Evolutionary conservation across 2,113 vertebrate genomes (phyloP).

Genomic region (Zapornia atra): DNA sequence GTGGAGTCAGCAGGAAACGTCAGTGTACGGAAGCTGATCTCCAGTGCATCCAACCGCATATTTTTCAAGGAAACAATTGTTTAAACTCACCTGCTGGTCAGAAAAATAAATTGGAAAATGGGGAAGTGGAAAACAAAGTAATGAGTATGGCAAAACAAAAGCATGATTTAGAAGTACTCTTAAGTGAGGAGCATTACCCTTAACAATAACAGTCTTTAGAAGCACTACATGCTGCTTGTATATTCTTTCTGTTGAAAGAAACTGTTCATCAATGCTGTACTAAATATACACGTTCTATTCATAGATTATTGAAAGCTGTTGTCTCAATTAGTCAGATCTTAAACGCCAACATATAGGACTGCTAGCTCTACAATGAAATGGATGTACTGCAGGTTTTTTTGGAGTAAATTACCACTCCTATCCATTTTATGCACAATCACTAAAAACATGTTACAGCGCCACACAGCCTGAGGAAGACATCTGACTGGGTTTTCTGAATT

Average conservation of each 20-base stretch:
- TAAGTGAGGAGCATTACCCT: neutral
- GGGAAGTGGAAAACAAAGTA: slow-evolving; percentile 47
- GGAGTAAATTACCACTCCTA: neutral
- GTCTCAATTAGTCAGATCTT: neutral
- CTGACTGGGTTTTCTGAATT: neutral
- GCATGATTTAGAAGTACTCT: slow-evolving; percentile 27
- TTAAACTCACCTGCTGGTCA: slow-evolving; percentile 52
- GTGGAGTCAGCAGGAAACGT: slow-evolving; percentile 55
- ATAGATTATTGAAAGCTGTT: neutral
- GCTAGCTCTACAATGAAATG: neutral
- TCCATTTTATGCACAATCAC: neutral
- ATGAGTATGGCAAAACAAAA: slow-evolving; percentile 31
- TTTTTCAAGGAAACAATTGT: slow-evolving; percentile 62
- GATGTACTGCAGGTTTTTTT: neutral
- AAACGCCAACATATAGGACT: neutral
- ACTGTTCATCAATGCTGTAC: neutral
- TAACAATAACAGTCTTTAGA: neutral
- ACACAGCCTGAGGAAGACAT: neutral
- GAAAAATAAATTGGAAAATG: slow-evolving; percentile 59
- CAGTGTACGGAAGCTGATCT: slow-evolving; percentile 44
- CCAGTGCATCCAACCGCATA: slow-evolving; percentile 50
- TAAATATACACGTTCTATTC: neutral
- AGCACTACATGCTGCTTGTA: neutral
- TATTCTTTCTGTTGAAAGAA: neutral
- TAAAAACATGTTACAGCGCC: neutral